Evolutionary conservation across 1,140 invertebrate species (phyloP).

Genomic region (Musca vetustissima): DNA sequence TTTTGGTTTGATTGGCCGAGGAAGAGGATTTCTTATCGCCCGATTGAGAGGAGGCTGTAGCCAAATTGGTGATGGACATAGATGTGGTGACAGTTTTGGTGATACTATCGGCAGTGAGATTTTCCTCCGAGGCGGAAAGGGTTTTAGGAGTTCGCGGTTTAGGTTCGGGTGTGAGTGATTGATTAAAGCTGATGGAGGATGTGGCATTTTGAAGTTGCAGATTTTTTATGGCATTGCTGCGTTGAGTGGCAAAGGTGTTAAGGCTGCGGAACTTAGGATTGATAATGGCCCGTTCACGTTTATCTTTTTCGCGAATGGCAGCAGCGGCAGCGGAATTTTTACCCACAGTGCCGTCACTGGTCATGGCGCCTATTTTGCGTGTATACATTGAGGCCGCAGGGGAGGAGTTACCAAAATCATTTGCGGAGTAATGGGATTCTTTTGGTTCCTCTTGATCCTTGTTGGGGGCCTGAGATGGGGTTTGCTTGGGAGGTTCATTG

Average conservation of each 20-base stretch:
- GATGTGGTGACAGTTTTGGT: conserved; percentile 11
- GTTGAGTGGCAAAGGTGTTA: conserved; percentile 52
- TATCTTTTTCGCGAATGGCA: conserved; percentile 73
- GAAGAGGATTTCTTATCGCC: conserved; percentile 39
- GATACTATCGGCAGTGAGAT: conserved; percentile 55
- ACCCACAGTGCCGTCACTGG: conserved; percentile 17
- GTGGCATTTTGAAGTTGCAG: conserved; percentile 43
- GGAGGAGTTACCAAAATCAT: background rate
- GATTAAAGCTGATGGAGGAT: conserved; percentile 46
- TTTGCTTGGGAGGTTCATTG: conserved; percentile 13
- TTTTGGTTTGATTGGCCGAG: conserved; percentile 60
- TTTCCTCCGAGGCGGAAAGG: conserved; percentile 73
- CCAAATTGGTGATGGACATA: conserved; percentile 9
- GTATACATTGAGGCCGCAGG: conserved; percentile 51
- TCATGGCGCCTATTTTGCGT: conserved; percentile 59
- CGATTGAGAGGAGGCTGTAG: conserved; percentile 26
- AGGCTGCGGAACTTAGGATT: conserved; percentile 65
- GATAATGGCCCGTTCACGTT: conserved; percentile 68
- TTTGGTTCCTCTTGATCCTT: too few species aligned
- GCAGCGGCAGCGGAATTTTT: conserved; percentile 61
- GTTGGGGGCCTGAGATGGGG: background rate
- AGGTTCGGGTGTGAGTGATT: conserved; percentile 61
- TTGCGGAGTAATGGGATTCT: conserved; percentile 4
- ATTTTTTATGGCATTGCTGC: conserved; percentile 49
- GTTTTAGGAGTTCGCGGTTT: conserved; percentile 62